Base-by-base conservation (phyloP, 2,888 invertebrate genomes). In the Liodrosophila aerea region DNA sequence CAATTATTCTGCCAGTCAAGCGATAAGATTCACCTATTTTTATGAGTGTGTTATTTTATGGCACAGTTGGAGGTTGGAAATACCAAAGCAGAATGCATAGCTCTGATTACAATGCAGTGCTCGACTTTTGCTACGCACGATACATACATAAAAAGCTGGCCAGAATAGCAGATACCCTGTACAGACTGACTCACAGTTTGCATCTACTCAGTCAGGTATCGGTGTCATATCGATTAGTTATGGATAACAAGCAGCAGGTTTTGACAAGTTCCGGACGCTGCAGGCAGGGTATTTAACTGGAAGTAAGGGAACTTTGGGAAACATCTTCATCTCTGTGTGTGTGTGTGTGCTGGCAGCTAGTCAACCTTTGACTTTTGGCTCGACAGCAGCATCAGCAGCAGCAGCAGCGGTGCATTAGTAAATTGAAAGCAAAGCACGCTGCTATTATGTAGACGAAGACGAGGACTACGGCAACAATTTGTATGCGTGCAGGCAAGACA, bases 341-440 rank as follows among this genome's bases (percentile, higher is more conserved):
- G 56, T 57, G 56, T 56, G 45, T 47, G 31, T 46, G 36, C 57
- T 54, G 57, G 71, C 44, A 70, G 73, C 58, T 62, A 73, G 80
- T 69, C 76, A 69, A 83, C 83, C 69, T 80, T 66, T 77, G 56
- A 59, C 64, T 63, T 56, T 66, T 59, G 66, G 44, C 66, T 18
- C 64, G 43, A 63, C 49, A 66, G 43, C n/a, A n/a, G n/a, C n/a
- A n/a, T n/a, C n/a, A n/a, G n/a, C n/a, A n/a, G n/a, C n/a, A n/a
- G 61, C 43, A 62, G 47, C 73, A 56, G 45, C 53, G 57, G 73
- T 80, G 83, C 80, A 80, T 85, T 80, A 80, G 85, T 68, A 80
- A 82, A 80, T 80, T 85, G 83, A 83, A 80, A 82, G 83, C 73
- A 67, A 68, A 77, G 71, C 63, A 64, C 57, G 54, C 50, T 54